These are phyloP conservation scores for Melikaiella ostensackeni DNA, from an alignment of 2,888 invertebrate genomes.

Conservation along the genomic window DNA sequence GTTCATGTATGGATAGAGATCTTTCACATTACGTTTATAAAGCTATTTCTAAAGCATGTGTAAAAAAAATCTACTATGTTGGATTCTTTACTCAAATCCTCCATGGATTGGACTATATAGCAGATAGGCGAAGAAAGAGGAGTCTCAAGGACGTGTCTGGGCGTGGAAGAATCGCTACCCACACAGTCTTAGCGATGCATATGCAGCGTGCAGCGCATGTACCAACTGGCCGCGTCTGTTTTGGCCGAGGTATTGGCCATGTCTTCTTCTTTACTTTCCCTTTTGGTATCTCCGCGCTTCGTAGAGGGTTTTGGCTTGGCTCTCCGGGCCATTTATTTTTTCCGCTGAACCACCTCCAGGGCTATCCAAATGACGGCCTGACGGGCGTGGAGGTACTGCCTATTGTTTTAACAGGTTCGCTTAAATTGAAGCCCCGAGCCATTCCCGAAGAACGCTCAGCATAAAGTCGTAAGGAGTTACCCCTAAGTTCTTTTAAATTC, in stretches of 20 bases:
- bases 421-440: conserved; percentile 66
- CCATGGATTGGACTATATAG: too few species aligned
- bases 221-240: conserved; percentile 28
- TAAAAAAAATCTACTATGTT: too few species aligned
- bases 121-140: conserved; percentile 41
- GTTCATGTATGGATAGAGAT: too few species aligned
- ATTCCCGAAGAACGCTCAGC: conserved; percentile 46
- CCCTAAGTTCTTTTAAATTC: conserved; percentile 32
- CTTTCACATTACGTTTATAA: too few species aligned
- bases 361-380: conserved; percentile 67
- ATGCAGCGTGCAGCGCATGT: conserved; percentile 26
- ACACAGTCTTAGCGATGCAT: conserved; percentile 40
- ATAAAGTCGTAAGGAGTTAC: conserved; percentile 62
- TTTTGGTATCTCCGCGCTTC: conserved; percentile 38
- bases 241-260: neutral
- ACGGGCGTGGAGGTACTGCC: conserved; percentile 61
- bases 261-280: conserved; percentile 31
- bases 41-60: too few species aligned
- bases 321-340: conserved; percentile 69
- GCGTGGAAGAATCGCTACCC: conserved; percentile 51
- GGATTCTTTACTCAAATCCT: too few species aligned
- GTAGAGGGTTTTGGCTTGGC: conserved; percentile 58
- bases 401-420: conserved; percentile 67
- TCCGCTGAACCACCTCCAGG: conserved; percentile 62
- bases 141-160: conserved; percentile 51